A percentile compares a stretch with the other conserved stretches of the same genome.
Evolutionary conservation across 1,140 invertebrate species (phyloP).

Genomic region (Rhagoletis zephyria): DNA sequence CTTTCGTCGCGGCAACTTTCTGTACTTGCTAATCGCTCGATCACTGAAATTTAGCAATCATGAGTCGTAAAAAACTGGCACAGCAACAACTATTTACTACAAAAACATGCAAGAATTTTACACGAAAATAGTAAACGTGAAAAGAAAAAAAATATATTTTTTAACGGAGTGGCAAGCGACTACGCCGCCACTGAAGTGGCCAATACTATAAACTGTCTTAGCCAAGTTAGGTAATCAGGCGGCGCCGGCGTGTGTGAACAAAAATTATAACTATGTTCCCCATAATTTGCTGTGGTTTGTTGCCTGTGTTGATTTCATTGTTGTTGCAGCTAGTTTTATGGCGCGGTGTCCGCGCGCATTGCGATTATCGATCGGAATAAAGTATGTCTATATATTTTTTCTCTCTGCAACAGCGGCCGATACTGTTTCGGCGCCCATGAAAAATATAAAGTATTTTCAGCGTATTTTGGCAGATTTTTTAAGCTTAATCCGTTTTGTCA

Average conservation of each 20-base stretch:
- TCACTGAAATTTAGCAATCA: slow-evolving; percentile 29
- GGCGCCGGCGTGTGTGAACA: slow-evolving; percentile 1
- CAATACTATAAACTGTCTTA: not conserved
- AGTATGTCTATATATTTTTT: too few relatives aligned
- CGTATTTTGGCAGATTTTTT: too few relatives aligned
- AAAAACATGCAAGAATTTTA: not conserved
- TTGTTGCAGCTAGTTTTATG: not conserved
- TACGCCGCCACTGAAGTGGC: not conserved
- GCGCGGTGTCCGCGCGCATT: not conserved
- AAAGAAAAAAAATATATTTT: not conserved
- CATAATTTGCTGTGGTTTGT: not conserved
- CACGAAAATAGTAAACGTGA: not conserved
- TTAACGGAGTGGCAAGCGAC: not conserved
- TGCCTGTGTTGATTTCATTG: not conserved
- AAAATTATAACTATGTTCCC: not conserved
- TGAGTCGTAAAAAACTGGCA: slow-evolving; percentile 13
- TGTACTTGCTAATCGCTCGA: slow-evolving; percentile 35
- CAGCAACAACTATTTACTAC: not conserved
- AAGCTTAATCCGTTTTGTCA: too few relatives aligned
- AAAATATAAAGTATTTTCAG: too few relatives aligned
- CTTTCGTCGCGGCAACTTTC: not conserved
- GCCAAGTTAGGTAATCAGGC: slow-evolving; percentile 30
- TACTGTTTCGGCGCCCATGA: too few relatives aligned
- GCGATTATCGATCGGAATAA: too few relatives aligned
- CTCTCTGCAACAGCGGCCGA: too few relatives aligned